Base-by-base conservation (phyloP, 2,888 invertebrate genomes). In the Pandemis cinnamomeana region DNA sequence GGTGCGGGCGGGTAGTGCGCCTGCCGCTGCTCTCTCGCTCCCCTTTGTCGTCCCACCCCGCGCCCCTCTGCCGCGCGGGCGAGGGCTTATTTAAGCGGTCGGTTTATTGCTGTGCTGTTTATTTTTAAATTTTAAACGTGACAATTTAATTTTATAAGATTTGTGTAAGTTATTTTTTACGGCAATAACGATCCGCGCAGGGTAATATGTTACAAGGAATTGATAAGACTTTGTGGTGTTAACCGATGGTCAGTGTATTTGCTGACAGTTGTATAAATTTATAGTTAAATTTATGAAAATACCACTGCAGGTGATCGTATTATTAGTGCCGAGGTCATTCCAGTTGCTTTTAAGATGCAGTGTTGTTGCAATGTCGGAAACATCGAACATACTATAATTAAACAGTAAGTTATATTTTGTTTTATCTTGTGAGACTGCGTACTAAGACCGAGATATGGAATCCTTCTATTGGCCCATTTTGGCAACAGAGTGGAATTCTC, bases 271-370 rank as follows among this genome's bases (percentile, higher is more conserved):
- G 46, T 71, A 71, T 62, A 15, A 36, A 46, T 36, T 27, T 41
- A 44, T 68, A 64, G 61, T 64, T 61, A 72, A 63, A 75, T 71
- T 76, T 79, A 75, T 77, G 83, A 81, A 79, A 85, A 83, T 83
- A 83, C 81, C 82, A 82, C 80, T 80, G 70, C 82, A 80, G 77
- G 73, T 72, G 78, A 76, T 61, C 76, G 75, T 80, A 76, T 85
- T 64, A 79, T 27, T 53, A 67, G 81, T 82, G 80, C 82, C 81
- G 82, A 82, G 73, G 78, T 88, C 90, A 91, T 91, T 91, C 91
- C 90, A 89, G 75, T 89, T 80, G 89, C 87, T 90, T 87, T 80
- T 87, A 83, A 82, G 83, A 82, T 80, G 77, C 77, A 76, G 74
- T 78, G 80, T 81, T 87, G 84, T 80, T 81, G 83, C 85, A 87